These are phyloP conservation scores for Anniella stebbinsi DNA, from an alignment of 2,797 vertebrate genomes.

Conservation along the genomic window DNA sequence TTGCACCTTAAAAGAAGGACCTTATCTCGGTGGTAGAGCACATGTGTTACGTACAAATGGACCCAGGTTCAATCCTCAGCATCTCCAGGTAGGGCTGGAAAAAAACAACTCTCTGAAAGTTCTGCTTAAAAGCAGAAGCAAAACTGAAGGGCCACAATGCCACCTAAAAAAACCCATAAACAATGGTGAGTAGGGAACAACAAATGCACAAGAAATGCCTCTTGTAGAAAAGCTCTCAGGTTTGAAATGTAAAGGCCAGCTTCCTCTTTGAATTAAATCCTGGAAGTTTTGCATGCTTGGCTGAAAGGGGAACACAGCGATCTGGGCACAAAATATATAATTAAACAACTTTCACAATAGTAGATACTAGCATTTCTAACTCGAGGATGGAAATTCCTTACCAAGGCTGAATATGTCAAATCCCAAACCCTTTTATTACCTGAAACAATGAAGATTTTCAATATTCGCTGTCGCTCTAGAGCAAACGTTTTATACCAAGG, in stretches of 20 bases:
- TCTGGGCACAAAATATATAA: not conserved
- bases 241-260: not conserved
- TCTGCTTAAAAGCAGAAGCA: too few relatives aligned
- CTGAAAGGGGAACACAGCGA: not conserved
- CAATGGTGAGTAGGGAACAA: too few relatives aligned
- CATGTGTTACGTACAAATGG: too few relatives aligned
- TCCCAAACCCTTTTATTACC: not conserved
- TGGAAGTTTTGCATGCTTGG: not conserved
- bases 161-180: too few relatives aligned
- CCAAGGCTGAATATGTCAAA: not conserved
- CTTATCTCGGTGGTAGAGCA: too few relatives aligned
- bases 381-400: not conserved
- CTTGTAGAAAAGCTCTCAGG: not conserved
- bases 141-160: too few relatives aligned
- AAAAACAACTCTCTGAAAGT: too few relatives aligned
- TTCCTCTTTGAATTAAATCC: not conserved
- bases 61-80: too few relatives aligned
- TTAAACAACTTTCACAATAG: not conserved
- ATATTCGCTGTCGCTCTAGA: not conserved
- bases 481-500: not conserved
- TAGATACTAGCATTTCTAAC: not conserved
- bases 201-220: too few relatives aligned
- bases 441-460: constrained; percentile 15
- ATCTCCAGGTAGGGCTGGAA: too few relatives aligned
- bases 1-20: too few relatives aligned